These are phyloP conservation scores for Psephotus haematonotus DNA, from an alignment of 2,113 vertebrate species.

Conservation along the genomic window DNA sequence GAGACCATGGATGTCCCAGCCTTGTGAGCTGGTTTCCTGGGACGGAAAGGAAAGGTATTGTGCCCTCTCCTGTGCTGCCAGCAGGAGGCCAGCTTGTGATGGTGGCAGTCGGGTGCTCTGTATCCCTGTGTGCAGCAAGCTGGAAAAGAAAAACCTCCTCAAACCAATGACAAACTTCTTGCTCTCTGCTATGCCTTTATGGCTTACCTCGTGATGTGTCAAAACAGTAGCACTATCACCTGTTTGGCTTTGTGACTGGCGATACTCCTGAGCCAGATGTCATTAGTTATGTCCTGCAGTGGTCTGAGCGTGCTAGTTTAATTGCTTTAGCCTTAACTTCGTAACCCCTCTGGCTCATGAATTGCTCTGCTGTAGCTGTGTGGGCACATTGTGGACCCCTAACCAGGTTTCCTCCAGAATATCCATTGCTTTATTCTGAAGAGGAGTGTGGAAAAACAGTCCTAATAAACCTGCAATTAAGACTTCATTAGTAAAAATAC, in stretches of 20 bases:
- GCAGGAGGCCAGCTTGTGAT: neutral
- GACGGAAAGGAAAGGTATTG: neutral
- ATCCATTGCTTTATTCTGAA: neutral
- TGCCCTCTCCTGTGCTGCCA: neutral
- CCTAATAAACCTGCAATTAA: slow-evolving; percentile 56
- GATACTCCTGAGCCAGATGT: neutral
- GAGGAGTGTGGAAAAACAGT: slow-evolving; percentile 31
- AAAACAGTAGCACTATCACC: neutral
- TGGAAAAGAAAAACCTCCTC: neutral
- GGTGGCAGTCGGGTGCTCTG: fast-evolving
- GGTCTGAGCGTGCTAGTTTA: fast-evolving
- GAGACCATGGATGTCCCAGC: fast-evolving
- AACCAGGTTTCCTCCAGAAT: neutral
- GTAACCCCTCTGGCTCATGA: fast-evolving
- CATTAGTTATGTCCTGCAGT: neutral
- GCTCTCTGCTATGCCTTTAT: neutral
- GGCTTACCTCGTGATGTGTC: neutral
- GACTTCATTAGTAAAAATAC: slow-evolving; percentile 27
- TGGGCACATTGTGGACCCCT: fast-evolving
- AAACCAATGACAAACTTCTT: fast-evolving
- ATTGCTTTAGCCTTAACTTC: neutral
- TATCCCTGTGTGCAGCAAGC: neutral
- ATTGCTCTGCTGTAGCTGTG: fast-evolving
- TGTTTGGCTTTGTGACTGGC: fast-evolving
- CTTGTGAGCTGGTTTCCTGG: neutral